A percentile compares a stretch with the other conserved stretches of the same genome.
Conservation (phyloP, 2,113 vertebrate genomes). For the Oxyura jamaicensis region DNA sequence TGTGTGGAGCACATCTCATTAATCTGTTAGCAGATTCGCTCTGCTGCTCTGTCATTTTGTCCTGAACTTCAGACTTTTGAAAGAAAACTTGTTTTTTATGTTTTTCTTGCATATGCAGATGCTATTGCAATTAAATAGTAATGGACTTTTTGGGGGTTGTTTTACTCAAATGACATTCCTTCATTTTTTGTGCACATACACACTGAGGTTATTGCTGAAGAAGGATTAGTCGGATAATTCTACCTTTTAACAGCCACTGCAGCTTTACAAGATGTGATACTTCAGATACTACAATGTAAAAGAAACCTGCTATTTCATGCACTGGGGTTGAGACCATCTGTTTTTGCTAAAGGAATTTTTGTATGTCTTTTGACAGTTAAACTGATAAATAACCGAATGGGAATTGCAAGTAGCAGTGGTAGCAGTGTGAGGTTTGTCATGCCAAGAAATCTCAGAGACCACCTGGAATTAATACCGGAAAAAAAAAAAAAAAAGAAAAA, state of each 20-base stretch:
- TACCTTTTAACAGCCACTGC: neutral
- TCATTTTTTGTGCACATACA: neutral
- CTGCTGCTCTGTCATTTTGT: constrained; percentile 16
- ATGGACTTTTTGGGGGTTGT: neutral
- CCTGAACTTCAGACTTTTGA: neutral
- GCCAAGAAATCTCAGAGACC: constrained; percentile 18
- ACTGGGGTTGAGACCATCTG: neutral
- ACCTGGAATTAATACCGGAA: constrained; percentile 10
- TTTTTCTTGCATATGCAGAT: constrained; percentile 5
- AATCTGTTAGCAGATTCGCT: constrained; percentile 23
- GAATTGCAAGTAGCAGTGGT: constrained; percentile 2
- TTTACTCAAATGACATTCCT: neutral
- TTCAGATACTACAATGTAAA: neutral
- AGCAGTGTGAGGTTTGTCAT: neutral
- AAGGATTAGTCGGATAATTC: neutral
- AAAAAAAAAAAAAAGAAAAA: neutral
- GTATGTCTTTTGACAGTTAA: constrained; percentile 2
- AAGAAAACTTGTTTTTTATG: neutral
- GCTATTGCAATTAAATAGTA: neutral
- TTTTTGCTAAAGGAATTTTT: neutral
- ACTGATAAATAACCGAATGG: neutral
- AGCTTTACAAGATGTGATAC: neutral
- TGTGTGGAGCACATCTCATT: neutral
- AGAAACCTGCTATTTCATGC: neutral
- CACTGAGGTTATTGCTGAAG: neutral